Conservation (phyloP, 64 coral and sea anemone genomes). For the Catalaphyllia jardinei region DNA sequence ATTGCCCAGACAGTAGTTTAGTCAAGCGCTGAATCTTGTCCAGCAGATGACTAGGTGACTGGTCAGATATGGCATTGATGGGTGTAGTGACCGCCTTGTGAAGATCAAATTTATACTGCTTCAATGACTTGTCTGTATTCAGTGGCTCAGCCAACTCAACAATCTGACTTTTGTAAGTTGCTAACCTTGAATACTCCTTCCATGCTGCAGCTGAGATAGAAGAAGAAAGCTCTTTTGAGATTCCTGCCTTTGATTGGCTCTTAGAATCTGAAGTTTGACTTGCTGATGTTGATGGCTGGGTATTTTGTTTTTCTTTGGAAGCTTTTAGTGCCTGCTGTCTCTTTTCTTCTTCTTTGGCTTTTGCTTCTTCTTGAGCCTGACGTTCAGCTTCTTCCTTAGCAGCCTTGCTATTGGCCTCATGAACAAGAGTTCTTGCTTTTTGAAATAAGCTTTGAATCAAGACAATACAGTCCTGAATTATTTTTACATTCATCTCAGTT, state of each 20-base stretch:
- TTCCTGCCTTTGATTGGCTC: slow-evolving; percentile 27
- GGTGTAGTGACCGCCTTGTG: slow-evolving; percentile 90
- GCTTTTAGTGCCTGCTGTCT: slow-evolving; percentile 16
- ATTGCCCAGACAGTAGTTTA: slow-evolving; percentile 68
- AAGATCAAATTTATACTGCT: slow-evolving; percentile 91
- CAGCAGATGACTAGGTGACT: slow-evolving; percentile 81
- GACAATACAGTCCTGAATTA: slow-evolving; percentile 47
- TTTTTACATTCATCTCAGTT: slow-evolving; percentile 28
- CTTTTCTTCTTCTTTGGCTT: slow-evolving; percentile 57
- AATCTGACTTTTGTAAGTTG: slow-evolving; percentile 58
- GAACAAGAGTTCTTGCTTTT: slow-evolving; percentile 55
- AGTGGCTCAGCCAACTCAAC: slow-evolving; percentile 52
- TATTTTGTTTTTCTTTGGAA: not conserved
- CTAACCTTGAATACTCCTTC: slow-evolving; percentile 70
- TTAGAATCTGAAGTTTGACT: slow-evolving; percentile 1
- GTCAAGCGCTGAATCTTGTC: slow-evolving; percentile 89
- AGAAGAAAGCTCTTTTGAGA: slow-evolving; percentile 55
- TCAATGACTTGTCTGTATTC: slow-evolving; percentile 62
- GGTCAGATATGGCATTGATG: slow-evolving; percentile 96
- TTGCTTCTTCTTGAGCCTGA: slow-evolving; percentile 58
- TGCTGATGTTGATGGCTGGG: not conserved
- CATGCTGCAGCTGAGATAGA: slow-evolving; percentile 78
- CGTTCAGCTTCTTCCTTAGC: slow-evolving; percentile 70
- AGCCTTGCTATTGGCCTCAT: slow-evolving; percentile 60
- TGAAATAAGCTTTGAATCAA: slow-evolving; percentile 57